phyloP scores from a whole-genome alignment of 2,113 vertebrate species.

The Cathartes aura region DNA sequence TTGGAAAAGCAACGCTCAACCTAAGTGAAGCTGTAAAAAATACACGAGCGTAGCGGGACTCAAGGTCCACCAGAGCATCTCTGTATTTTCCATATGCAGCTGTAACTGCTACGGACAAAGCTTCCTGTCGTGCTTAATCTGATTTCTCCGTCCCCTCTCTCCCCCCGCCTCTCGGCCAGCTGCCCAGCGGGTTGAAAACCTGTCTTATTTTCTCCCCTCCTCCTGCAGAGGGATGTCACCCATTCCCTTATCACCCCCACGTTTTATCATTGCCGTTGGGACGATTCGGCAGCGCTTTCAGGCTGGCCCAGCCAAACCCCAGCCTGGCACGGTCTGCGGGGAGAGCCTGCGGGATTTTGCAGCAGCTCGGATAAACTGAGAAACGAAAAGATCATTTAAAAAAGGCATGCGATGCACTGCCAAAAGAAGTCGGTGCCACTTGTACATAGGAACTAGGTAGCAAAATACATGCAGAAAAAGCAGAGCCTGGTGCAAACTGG shows the following conservation, averaged over 20 bases:
- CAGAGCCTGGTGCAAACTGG: background rate
- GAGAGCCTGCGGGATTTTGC: background rate
- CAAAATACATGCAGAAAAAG: background rate
- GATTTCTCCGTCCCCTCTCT: background rate
- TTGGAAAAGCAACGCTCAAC: background rate
- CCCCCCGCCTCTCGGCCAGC: background rate
- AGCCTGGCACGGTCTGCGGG: background rate
- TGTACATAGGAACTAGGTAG: background rate
- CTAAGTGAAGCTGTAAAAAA: background rate
- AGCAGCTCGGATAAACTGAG: background rate
- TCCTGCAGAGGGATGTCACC: background rate
- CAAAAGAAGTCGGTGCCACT: background rate
- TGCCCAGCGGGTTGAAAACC: background rate
- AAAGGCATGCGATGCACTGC: background rate
- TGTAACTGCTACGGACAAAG: background rate
- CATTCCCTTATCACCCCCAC: background rate
- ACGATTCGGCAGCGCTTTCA: background rate
- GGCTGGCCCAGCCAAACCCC: background rate
- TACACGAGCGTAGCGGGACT: accelerated
- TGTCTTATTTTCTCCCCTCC: background rate
- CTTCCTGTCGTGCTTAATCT: background rate
- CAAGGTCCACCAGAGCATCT: background rate
- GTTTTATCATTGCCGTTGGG: accelerated
- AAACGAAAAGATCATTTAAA: background rate
- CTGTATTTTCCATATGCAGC: background rate